Conservation (phyloP, 2,113 vertebrate genomes). For the Psophia crepitans region DNA sequence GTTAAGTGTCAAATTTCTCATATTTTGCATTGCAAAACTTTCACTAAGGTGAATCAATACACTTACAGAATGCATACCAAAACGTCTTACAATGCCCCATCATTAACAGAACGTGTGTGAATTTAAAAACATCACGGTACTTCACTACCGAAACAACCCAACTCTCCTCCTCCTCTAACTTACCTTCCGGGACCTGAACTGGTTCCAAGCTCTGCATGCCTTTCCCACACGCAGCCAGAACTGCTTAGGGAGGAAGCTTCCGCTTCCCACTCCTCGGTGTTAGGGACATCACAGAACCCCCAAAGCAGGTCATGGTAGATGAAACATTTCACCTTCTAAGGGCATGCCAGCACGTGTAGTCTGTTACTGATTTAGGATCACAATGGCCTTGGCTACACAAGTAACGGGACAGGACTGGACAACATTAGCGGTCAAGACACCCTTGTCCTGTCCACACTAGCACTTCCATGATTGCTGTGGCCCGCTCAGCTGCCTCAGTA, state of each 20-base stretch:
- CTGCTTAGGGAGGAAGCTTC: background rate
- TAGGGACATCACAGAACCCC: background rate
- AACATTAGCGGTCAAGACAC: background rate
- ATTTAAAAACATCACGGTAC: background rate
- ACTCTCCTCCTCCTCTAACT: background rate
- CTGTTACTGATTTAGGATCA: background rate
- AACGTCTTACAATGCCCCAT: background rate
- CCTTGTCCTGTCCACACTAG: background rate
- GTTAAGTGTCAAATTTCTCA: background rate
- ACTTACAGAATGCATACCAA: background rate
- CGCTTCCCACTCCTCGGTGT: background rate
- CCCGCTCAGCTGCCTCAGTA: background rate
- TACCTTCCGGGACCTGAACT: slow-evolving; percentile 2
- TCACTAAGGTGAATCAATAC: background rate
- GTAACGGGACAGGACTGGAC: slow-evolving; percentile 4
- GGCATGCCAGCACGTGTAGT: background rate
- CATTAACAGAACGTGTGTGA: background rate
- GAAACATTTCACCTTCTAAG: background rate
- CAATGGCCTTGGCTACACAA: slow-evolving; percentile 28
- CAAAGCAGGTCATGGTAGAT: background rate
- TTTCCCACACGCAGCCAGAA: background rate
- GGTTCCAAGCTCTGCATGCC: background rate
- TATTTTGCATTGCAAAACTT: slow-evolving; percentile 2
- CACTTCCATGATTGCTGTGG: background rate
- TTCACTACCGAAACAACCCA: background rate